A percentile compares a stretch with the other conserved stretches of the same genome.
Evolutionary conservation across 2,797 vertebrate species (phyloP).

Genomic region (Argya squamiceps): DNA sequence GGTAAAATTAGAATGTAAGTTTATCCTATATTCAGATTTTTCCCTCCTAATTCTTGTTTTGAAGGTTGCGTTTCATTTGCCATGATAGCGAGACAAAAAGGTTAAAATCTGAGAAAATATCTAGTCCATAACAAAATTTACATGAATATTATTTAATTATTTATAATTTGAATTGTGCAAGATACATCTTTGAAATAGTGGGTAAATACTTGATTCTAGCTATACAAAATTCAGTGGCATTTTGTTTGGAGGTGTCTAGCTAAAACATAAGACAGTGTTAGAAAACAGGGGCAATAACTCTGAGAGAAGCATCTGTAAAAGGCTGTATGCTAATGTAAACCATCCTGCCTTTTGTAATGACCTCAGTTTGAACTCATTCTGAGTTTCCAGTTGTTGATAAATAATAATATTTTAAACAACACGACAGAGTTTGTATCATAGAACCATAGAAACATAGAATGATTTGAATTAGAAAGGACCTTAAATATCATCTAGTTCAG

Average conservation of each 20-base stretch:
- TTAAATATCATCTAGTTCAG: neutral
- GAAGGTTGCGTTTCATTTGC: neutral
- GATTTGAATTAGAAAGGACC: neutral
- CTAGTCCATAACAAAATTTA: neutral
- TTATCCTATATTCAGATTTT: neutral
- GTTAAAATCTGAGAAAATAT: neutral
- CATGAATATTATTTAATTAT: neutral
- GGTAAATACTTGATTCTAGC: neutral
- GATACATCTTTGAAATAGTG: neutral
- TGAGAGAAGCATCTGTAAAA: neutral
- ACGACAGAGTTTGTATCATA: neutral
- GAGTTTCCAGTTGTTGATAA: neutral
- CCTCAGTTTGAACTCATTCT: neutral
- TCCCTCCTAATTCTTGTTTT: neutral
- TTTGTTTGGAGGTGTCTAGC: neutral
- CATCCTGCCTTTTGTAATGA: neutral
- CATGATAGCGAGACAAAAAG: neutral
- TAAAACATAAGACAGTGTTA: neutral
- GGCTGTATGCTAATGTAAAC: neutral
- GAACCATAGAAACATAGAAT: neutral
- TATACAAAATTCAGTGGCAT: neutral
- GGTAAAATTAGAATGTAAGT: neutral
- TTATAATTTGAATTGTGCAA: neutral
- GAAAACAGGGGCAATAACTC: neutral
- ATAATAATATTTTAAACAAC: neutral